phyloP scores from a whole-genome alignment of 1,140 invertebrate species.

The Yoshiicerus persimilis region DNA sequence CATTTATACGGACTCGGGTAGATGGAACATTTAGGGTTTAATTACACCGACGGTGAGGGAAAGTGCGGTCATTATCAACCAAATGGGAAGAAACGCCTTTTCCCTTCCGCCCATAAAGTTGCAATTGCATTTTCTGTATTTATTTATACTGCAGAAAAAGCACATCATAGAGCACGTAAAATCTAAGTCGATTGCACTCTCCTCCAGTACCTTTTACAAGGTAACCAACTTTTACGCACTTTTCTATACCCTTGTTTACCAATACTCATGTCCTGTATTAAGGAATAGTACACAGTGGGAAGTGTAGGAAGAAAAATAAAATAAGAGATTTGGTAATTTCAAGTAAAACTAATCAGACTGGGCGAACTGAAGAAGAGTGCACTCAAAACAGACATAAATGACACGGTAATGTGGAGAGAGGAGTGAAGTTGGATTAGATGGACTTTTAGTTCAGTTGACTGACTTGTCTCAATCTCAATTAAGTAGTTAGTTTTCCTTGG shows the following conservation, averaged over 20 bases:
- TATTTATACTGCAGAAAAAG: background rate
- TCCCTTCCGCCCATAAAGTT: background rate
- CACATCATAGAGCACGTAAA: background rate
- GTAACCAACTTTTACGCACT: background rate
- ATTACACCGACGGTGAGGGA: conserved; percentile 15
- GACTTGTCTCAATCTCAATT: conserved; percentile 7
- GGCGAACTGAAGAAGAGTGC: background rate
- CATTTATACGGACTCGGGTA: background rate
- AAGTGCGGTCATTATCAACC: conserved; percentile 28
- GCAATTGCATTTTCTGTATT: background rate
- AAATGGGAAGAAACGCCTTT: background rate
- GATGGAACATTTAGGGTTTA: conserved; percentile 4
- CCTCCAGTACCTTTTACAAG: background rate
- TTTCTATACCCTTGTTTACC: background rate
- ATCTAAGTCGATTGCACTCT: background rate
- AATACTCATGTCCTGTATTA: too few relatives aligned
- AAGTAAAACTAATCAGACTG: background rate
- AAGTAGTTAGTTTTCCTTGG: background rate
- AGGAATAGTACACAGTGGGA: background rate
- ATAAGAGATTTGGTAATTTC: background rate
- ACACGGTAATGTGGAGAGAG: background rate
- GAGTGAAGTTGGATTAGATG: background rate
- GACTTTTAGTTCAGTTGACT: background rate
- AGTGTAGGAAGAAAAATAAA: background rate
- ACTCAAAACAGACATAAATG: conserved; percentile 17